Evolutionary conservation across 2,113 vertebrate species (phyloP).

Genomic region (Charina bottae): DNA sequence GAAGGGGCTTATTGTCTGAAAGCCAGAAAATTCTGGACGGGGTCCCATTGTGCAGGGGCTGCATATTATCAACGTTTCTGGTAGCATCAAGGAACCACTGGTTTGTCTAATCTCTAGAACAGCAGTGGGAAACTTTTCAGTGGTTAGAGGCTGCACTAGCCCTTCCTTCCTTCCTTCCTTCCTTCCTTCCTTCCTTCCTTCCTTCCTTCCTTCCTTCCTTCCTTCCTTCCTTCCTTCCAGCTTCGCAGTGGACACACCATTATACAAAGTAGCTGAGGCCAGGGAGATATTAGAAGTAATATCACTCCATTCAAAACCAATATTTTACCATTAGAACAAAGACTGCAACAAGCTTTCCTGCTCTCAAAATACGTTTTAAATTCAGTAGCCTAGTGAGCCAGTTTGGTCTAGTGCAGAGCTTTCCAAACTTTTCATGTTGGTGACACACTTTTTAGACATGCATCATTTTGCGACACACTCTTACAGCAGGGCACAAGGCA

Average conservation of each 20-base stretch:
- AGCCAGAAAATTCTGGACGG: too few species aligned
- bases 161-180: neutral
- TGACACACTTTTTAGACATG: too few species aligned
- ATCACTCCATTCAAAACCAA: neutral
- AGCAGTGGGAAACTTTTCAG: neutral
- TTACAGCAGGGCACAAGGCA: too few species aligned
- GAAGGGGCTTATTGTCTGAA: neutral
- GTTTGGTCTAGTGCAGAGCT: too few species aligned
- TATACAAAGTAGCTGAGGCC: neutral
- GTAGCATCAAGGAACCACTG: neutral
- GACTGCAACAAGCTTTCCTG: neutral
- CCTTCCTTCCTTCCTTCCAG: too few species aligned
- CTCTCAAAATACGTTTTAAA: neutral
- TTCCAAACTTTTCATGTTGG: too few species aligned
- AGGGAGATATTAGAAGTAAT: neutral
- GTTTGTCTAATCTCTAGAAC: neutral
- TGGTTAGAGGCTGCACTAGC: too few species aligned
- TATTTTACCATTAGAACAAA: neutral
- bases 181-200: too few species aligned
- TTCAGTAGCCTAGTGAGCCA: neutral
- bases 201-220: too few species aligned
- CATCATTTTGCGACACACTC: too few species aligned
- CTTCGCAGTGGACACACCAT: neutral
- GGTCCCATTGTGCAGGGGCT: neutral
- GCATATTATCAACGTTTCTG: neutral